Conservation (phyloP, 2,888 invertebrate genomes). For the Tribolium freemani region DNA sequence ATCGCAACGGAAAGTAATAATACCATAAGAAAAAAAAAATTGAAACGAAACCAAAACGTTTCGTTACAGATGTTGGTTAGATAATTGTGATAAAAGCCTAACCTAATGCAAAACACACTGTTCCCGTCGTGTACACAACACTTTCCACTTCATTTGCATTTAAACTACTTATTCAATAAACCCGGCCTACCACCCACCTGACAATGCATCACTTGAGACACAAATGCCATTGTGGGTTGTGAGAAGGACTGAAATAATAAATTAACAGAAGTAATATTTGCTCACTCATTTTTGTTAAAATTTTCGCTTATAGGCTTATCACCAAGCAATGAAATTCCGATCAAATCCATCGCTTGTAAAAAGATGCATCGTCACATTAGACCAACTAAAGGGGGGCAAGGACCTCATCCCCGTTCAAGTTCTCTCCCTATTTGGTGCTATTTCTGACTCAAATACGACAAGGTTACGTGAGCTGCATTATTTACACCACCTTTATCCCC, state of each 20-base stretch:
- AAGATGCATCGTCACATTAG: conserved; percentile 40
- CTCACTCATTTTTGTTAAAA: too few relatives aligned
- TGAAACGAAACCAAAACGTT: too few relatives aligned
- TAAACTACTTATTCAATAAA: neutral
- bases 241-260: neutral
- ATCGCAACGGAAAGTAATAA: neutral
- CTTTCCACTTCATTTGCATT: neutral
- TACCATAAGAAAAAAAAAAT: too few relatives aligned
- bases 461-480: conserved; percentile 65
- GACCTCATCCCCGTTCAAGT: conserved; percentile 44
- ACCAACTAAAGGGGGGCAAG: conserved; percentile 37
- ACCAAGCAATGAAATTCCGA: conserved; percentile 14
- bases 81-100: neutral
- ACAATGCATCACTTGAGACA: neutral
- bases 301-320: neutral
- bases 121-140: neutral
- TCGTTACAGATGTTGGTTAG: too few relatives aligned
- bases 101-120: neutral
- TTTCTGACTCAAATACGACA: conserved; percentile 60
- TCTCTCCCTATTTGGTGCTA: conserved; percentile 58
- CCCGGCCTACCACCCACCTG: neutral
- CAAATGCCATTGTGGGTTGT: neutral
- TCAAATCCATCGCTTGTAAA: conserved; percentile 13
- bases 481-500: conserved; percentile 64
- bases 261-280: too few relatives aligned